Conservation (phyloP, 92 coral and sea anemone species). For the Actinostola sp. region DNA sequence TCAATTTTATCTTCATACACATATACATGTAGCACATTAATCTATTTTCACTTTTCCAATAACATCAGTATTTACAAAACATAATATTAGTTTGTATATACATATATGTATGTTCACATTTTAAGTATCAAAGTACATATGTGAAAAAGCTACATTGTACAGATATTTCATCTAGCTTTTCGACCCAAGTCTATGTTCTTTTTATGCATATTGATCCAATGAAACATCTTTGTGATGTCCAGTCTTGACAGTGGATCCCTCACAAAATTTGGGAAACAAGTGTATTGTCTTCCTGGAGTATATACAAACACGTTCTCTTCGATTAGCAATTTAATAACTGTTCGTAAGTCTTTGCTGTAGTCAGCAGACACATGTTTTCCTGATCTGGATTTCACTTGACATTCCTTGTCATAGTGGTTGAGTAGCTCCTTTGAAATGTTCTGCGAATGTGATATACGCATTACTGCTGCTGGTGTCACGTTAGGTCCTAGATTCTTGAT, state of each 20-base stretch:
- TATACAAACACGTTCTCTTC: conserved; percentile 23
- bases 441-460: conserved; percentile 44
- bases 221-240: conserved; percentile 43
- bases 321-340: conserved; percentile 42
- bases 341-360: conserved; percentile 40
- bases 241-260: conserved; percentile 37
- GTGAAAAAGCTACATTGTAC: too few species aligned
- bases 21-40: too few species aligned
- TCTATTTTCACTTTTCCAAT: too few species aligned
- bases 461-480: conserved; percentile 33
- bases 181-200: conserved; percentile 45
- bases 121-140: too few species aligned
- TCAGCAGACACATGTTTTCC: conserved; percentile 43
- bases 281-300: conserved; percentile 47
- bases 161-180: conserved; percentile 28
- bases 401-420: conserved; percentile 32
- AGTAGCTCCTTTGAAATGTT: conserved; percentile 31
- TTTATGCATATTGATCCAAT: conserved; percentile 63
- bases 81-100: too few species aligned
- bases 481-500: conserved; percentile 57
- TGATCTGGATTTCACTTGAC: conserved; percentile 36
- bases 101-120: too few species aligned
- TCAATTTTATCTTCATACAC: too few species aligned
- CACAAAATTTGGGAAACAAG: conserved; percentile 25
- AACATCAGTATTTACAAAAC: too few species aligned